phyloP scores from a whole-genome alignment of 37 sponge, comb jelly and placozoan species.

The Tethya wilhelma region DNA sequence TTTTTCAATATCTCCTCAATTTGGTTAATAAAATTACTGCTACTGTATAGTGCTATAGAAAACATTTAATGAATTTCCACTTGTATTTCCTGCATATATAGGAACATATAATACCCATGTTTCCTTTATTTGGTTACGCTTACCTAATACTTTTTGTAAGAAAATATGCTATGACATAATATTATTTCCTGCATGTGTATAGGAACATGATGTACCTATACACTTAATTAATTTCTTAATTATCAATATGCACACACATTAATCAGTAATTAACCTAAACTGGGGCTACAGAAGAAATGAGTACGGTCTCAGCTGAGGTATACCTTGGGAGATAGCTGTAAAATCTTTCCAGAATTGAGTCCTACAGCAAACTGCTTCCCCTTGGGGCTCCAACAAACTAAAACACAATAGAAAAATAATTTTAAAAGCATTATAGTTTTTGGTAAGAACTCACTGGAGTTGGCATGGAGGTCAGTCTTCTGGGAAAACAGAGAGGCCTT shows the following conservation, averaged over 20 bases:
- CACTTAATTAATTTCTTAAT: neutral
- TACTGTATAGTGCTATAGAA: too few relatives aligned
- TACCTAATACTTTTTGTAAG: too few relatives aligned
- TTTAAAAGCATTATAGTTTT: neutral
- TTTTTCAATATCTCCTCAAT: too few relatives aligned
- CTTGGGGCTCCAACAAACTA: slow-evolving; percentile 93
- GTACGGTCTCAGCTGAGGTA: too few relatives aligned
- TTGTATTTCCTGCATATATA: too few relatives aligned
- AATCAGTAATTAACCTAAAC: neutral
- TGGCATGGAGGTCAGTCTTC: slow-evolving; percentile 28
- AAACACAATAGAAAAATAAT: neutral
- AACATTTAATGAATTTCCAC: too few relatives aligned
- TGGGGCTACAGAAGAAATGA: neutral
- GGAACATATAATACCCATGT: too few relatives aligned
- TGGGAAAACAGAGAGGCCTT: neutral
- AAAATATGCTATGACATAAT: too few relatives aligned
- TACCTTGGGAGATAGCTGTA: slow-evolving; percentile 51
- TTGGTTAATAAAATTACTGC: too few relatives aligned
- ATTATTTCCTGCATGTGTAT: too few relatives aligned
- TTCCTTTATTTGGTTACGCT: too few relatives aligned
- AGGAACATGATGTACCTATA: neutral
- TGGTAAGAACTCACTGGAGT: slow-evolving; percentile 15
- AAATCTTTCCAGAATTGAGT: slow-evolving; percentile 51
- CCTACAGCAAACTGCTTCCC: slow-evolving; percentile 92
- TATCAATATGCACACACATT: neutral